Percentiles rank a stretch among this genome's conserved stretches.
These are phyloP conservation scores for Odontesthes bonariensis DNA, from an alignment of 2,113 vertebrate species.

Conservation along the genomic window DNA sequence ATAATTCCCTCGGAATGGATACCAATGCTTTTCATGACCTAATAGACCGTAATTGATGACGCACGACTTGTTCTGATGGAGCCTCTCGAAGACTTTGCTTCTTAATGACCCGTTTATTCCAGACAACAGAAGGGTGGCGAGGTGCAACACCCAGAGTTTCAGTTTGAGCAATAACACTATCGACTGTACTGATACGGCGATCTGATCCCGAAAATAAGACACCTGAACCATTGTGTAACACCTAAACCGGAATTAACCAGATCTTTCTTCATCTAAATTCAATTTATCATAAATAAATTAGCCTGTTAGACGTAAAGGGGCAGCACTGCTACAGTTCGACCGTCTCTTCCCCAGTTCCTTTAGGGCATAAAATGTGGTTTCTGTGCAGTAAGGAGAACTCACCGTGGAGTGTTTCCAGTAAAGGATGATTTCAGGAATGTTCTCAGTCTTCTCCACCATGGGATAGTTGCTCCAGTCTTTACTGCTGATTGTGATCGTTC, in stretches of 20 bases:
- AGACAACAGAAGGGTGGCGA: background rate
- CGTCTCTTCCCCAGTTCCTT: too few relatives aligned
- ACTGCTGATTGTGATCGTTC: constrained; percentile 94
- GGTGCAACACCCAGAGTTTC: background rate
- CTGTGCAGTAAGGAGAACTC: constrained; percentile 38
- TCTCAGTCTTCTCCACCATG: constrained; percentile 88
- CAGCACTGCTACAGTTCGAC: too few relatives aligned
- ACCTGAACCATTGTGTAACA: background rate
- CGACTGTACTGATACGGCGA: background rate
- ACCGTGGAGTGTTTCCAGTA: constrained; percentile 99
- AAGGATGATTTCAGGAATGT: constrained; percentile 96
- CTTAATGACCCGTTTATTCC: constrained; percentile 3
- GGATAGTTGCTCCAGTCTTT: constrained; percentile 94
- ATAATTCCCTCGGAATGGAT: constrained; percentile 45
- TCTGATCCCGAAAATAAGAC: background rate
- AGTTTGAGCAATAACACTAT: background rate
- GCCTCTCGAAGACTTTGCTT: constrained; percentile 3
- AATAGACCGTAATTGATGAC: constrained; percentile 57
- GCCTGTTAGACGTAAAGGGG: background rate
- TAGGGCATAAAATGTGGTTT: background rate
- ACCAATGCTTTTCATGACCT: constrained; percentile 16
- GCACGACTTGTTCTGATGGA: constrained; percentile 1
- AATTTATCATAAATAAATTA: background rate
- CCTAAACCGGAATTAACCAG: background rate
- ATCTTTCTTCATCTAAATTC: fast-evolving